A percentile compares a stretch with the other conserved stretches of the same genome.
Evolutionary conservation across 2,113 vertebrate species (phyloP).

Genomic region (Nansenia antarctica): DNA sequence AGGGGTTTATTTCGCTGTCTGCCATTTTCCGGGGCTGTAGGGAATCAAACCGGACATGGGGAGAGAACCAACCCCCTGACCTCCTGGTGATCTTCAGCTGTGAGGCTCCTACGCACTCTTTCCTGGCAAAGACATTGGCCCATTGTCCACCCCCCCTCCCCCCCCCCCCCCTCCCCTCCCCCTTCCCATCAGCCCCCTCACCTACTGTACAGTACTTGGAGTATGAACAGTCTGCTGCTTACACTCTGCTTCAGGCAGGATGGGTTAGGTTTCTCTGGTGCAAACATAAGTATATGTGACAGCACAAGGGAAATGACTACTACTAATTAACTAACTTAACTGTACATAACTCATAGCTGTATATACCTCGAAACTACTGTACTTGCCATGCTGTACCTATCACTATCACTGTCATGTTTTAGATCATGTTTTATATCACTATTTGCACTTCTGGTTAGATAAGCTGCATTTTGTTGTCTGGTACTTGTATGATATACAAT

Average conservation of each 20-base stretch:
- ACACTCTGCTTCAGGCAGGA: neutral
- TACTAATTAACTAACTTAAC: too few relatives aligned
- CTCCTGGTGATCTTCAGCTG: constrained; percentile 31
- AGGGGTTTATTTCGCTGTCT: neutral
- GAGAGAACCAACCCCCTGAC: constrained; percentile 8
- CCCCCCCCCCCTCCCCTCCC: neutral
- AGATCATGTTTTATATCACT: too few relatives aligned
- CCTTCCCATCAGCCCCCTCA: neutral
- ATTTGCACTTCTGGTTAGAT: too few relatives aligned
- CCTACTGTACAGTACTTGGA: neutral
- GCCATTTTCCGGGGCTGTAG: neutral
- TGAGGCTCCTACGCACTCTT: constrained; percentile 48
- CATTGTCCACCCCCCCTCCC: constrained; percentile 41
- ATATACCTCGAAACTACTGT: too few relatives aligned
- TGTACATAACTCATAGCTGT: too few relatives aligned
- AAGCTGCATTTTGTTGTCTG: too few relatives aligned
- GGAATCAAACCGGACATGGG: neutral
- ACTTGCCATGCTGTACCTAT: too few relatives aligned
- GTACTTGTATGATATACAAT: too few relatives aligned
- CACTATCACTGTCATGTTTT: too few relatives aligned
- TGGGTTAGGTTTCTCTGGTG: neutral
- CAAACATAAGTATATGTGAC: too few relatives aligned
- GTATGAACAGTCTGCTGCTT: neutral
- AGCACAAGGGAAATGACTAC: too few relatives aligned
- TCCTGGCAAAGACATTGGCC: constrained; percentile 41